Percentiles rank a stretch among this genome's conserved stretches.
Evolutionary conservation across 2,113 vertebrate species (phyloP).

Genomic region (Microcebus tavaratra): DNA sequence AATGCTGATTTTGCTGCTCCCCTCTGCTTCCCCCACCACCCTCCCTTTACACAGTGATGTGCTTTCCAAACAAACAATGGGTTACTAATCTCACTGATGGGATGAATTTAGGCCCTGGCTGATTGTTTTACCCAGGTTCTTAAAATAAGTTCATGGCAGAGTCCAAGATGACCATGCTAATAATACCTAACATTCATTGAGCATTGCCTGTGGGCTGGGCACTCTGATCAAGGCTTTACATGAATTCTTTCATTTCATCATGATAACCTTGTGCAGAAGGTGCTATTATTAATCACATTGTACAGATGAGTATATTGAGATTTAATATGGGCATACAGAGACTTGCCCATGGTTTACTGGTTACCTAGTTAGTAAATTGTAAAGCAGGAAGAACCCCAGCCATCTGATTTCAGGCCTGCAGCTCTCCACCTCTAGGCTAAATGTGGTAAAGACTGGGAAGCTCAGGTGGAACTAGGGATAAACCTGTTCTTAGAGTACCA

Average conservation of each 20-base stretch:
- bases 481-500: neutral
- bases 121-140: conserved; percentile 22
- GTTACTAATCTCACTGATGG: neutral
- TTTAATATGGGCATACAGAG: neutral
- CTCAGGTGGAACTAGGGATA: neutral
- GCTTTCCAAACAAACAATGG: conserved; percentile 13
- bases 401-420: neutral
- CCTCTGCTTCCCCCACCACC: neutral
- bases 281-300: neutral
- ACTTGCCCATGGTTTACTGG: neutral
- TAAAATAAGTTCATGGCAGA: neutral
- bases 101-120: neutral
- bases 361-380: neutral
- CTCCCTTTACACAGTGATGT: neutral
- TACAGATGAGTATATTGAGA: neutral
- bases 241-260: neutral
- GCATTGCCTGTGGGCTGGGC: neutral
- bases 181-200: neutral
- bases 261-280: neutral
- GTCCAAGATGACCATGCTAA: neutral
- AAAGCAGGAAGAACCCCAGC: neutral
- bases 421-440: neutral
- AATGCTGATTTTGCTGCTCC: neutral
- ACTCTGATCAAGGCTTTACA: neutral
- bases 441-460: neutral